Percentiles rank a stretch among this genome's conserved stretches.
These are phyloP conservation scores for Rallus crepitans DNA, from an alignment of 2,797 vertebrate species.

Conservation along the genomic window DNA sequence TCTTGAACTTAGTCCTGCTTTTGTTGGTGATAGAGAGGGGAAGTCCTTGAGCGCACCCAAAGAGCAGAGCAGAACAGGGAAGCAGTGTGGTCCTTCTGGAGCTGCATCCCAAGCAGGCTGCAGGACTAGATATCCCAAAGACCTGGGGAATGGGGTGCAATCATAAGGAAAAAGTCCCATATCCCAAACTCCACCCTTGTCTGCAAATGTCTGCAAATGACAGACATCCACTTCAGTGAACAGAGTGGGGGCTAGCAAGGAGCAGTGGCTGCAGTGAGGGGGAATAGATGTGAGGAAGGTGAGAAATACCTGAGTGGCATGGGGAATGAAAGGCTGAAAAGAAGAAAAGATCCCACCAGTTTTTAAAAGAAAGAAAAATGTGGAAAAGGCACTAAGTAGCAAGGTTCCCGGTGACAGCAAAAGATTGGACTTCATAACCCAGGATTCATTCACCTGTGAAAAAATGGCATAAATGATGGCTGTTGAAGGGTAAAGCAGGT, in stretches of 20 bases:
- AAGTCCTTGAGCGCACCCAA: background rate
- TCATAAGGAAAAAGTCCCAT: background rate
- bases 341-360: background rate
- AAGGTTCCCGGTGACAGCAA: background rate
- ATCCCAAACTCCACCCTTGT: background rate
- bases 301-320: background rate
- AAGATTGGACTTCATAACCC: background rate
- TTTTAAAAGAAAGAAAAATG: background rate
- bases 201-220: background rate
- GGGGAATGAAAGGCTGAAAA: background rate
- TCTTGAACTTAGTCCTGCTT: background rate
- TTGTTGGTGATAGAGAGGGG: background rate
- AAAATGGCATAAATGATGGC: background rate
- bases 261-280: background rate
- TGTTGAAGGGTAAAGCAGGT: background rate
- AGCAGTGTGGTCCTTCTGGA: background rate
- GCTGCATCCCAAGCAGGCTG: background rate
- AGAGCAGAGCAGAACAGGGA: background rate
- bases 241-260: background rate
- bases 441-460: background rate
- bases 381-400: background rate
- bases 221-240: background rate
- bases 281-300: background rate
- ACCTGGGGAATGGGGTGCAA: background rate
- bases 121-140: background rate